Evolutionary conservation across 2,113 vertebrate genomes (phyloP).

Genomic region (Panurus biarmicus): DNA sequence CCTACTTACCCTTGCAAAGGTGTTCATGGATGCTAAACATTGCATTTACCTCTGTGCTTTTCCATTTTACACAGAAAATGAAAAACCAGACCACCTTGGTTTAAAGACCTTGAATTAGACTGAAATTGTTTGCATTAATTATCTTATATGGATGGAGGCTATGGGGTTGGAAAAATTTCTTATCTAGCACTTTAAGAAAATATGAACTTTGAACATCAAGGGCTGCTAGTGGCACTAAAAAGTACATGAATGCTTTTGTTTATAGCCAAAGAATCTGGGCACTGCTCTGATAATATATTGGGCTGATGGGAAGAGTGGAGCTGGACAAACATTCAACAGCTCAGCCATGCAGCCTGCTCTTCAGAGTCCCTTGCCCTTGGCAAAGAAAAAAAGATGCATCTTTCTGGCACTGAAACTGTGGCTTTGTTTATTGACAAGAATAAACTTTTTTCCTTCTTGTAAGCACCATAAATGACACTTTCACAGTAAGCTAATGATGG

Average conservation of each 20-base stretch:
- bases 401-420: neutral
- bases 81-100: neutral
- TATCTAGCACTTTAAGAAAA: neutral
- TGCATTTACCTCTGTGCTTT: neutral
- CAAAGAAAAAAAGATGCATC: neutral
- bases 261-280: neutral
- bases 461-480: neutral
- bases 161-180: neutral
- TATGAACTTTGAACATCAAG: neutral
- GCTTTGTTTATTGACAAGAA: neutral
- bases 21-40: neutral
- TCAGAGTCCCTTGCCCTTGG: neutral
- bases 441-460: neutral
- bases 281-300: neutral
- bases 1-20: neutral
- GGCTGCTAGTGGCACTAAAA: neutral
- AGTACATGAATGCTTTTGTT: neutral
- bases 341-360: neutral
- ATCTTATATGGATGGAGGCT: neutral
- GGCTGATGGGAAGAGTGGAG: neutral
- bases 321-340: neutral
- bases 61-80: neutral
- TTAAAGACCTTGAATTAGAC: neutral
- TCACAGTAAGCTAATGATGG: neutral
- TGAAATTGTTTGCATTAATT: neutral